Evolutionary conservation across 1,140 invertebrate species (phyloP), one percentile per base, ranked within the genome.

Genomic region (Lasaia peninsularis): DNA sequence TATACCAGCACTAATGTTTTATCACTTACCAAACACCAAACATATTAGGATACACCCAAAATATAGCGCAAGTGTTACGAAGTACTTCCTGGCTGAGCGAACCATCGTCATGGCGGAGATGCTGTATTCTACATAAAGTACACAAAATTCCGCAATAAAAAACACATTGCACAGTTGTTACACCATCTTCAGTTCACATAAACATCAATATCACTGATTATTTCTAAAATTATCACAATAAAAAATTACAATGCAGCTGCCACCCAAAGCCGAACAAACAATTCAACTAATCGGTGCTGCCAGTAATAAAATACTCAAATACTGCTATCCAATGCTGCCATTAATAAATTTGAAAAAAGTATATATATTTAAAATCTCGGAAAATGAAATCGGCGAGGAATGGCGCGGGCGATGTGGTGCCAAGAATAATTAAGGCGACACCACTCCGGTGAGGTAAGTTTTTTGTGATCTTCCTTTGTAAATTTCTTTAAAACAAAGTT

Each of bases 231-330:
- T 78, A 82, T 71, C 72, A 80, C 72, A 73, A 69, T 71, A 76
- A 71, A 83, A 86, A 80, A 78, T 77, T 75, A 78, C 69, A 78
- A 79, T 75, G 70, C 79, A 73, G 73, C 78, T 84, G 81, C 82
- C 84, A 87, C 81, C 80, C 80, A 80, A 86, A 83, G 80, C 84
- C 84, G 80, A 81, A 84, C 83, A 86, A 86, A 86, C 83, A 86
- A 84, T 81, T 69, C 54, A 53, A 72, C 67, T 73, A 37, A 50
- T 14, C 6, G 71, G 67, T 77, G 71, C 82, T 82, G 63, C 72
- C 59, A 75, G 28, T 34, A 44, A 21, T 50, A 62, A 52, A 52
- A 58, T 14, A 16, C 32, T 9, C 8, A 40, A 40, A 40, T 40
- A 16, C 37, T 40, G 12, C 7, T 40, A 40, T 40, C 8, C 8